Percentiles rank a stretch among this genome's conserved stretches.
Conservation (phyloP, 2,888 invertebrate genomes). For the Neoitamus cyanurus region DNA sequence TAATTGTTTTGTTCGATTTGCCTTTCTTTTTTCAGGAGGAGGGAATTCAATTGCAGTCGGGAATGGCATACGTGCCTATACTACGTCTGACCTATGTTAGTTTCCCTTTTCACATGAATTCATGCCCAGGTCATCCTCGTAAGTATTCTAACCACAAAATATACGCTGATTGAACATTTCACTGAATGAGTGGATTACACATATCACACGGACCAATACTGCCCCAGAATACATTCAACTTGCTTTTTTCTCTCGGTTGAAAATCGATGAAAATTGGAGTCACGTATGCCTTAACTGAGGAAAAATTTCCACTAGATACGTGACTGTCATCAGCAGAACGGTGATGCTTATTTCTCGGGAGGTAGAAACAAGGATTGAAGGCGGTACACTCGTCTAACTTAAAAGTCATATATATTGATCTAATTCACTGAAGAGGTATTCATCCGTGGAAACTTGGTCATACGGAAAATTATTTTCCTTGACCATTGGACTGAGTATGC, state of each 20-base stretch:
- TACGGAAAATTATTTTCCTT: slow-evolving; percentile 24
- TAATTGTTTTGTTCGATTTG: not conserved
- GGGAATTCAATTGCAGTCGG: slow-evolving; percentile 8
- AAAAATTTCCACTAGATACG: slow-evolving; percentile 36
- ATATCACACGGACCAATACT: slow-evolving; percentile 33
- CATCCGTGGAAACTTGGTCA: slow-evolving; percentile 26
- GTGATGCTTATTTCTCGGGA: not conserved
- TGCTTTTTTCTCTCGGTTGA: not conserved
- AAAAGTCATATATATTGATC: slow-evolving; percentile 35
- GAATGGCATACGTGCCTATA: not conserved
- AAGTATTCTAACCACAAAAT: slow-evolving; percentile 31
- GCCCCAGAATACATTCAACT: not conserved
- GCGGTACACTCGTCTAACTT: slow-evolving; percentile 13
- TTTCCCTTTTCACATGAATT: slow-evolving; percentile 3
- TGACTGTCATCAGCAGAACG: slow-evolving; percentile 33
- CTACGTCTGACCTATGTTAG: not conserved
- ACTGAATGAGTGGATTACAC: slow-evolving; percentile 34
- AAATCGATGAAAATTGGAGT: slow-evolving; percentile 31
- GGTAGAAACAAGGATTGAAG: slow-evolving; percentile 13
- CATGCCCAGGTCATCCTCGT: slow-evolving; percentile 28
- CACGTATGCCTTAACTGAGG: slow-evolving; percentile 36
- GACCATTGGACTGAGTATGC: not conserved
- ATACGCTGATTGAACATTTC: slow-evolving; percentile 36
- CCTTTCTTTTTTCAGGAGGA: not conserved
- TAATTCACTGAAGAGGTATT: slow-evolving; percentile 15